A percentile compares a stretch with the other conserved stretches of the same genome.
phyloP scores from a whole-genome alignment of 2,888 invertebrate species.

The Pemphredon lugubris region DNA sequence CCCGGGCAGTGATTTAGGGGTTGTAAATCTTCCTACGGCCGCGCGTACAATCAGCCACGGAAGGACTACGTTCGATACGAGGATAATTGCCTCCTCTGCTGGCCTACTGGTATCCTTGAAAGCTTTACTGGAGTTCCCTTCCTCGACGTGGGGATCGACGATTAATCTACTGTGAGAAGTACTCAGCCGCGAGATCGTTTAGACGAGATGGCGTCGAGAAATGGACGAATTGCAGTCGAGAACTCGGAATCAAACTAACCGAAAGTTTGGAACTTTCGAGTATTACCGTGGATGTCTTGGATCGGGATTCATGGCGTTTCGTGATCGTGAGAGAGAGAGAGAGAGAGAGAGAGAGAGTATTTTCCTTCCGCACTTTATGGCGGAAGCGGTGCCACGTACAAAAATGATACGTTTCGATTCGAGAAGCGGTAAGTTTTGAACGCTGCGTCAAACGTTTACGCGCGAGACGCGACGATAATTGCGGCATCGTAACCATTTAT shows the following conservation, averaged over 20 bases:
- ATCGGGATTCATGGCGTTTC: no score
- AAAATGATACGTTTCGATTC: no score
- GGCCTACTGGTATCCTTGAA: constrained; percentile 55
- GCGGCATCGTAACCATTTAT: no score
- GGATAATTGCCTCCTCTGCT: constrained; percentile 64
- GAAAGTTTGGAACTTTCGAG: constrained; percentile 43
- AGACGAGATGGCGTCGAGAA: constrained; percentile 49
- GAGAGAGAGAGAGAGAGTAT: no score
- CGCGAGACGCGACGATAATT: no score
- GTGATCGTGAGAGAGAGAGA: no score
- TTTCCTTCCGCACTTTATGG: no score
- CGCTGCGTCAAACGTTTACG: no score
- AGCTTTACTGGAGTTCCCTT: constrained; percentile 31
- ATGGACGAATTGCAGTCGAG: constrained; percentile 41
- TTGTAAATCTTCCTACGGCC: constrained; percentile 68
- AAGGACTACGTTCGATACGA: constrained; percentile 60
- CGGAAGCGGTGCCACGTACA: no score
- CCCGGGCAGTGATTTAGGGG: constrained; percentile 64
- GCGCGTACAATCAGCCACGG: constrained; percentile 61
- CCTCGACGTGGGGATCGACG: constrained; percentile 32
- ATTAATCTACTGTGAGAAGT: constrained; percentile 54
- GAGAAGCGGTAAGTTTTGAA: no score
- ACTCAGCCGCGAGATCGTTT: constrained; percentile 42
- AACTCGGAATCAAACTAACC: constrained; percentile 45
- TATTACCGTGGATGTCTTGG: constrained; percentile 39